Evolutionary conservation across 2,797 vertebrate genomes (phyloP).

Genomic region (Malurus leucopterus): DNA sequence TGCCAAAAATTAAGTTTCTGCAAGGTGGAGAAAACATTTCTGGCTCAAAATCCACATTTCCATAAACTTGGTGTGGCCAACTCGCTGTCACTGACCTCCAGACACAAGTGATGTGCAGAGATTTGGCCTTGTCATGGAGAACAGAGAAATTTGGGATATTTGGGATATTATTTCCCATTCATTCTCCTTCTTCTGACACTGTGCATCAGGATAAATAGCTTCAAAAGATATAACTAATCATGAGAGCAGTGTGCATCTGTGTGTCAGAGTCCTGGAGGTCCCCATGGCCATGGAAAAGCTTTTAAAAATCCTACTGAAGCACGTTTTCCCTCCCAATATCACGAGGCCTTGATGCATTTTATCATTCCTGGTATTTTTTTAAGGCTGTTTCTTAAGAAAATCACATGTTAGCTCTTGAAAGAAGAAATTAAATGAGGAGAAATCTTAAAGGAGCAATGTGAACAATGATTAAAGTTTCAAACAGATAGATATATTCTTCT

Average conservation of each 20-base stretch:
- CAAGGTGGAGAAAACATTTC: not conserved
- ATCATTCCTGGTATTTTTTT: not conserved
- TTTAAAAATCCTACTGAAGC: not conserved
- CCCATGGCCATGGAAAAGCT: not conserved
- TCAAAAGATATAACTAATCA: not conserved
- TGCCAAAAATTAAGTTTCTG: not conserved
- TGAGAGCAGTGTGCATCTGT: not conserved
- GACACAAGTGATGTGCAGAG: not conserved
- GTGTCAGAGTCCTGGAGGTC: not conserved
- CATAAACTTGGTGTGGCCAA: not conserved
- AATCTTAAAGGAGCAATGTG: not conserved
- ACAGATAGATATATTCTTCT: not conserved
- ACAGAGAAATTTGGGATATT: not conserved
- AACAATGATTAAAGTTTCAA: not conserved
- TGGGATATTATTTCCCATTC: not conserved
- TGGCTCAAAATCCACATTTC: not conserved
- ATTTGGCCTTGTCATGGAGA: not conserved
- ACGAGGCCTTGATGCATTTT: not conserved
- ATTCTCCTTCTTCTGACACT: not conserved
- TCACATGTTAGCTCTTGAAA: not conserved
- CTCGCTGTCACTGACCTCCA: fast-evolving
- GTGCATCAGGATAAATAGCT: not conserved
- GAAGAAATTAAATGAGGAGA: not conserved
- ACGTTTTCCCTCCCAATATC: not conserved
- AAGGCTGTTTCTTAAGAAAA: not conserved